phyloP scores from a whole-genome alignment of 2,888 invertebrate genomes.

The Cylloceria caligata region DNA sequence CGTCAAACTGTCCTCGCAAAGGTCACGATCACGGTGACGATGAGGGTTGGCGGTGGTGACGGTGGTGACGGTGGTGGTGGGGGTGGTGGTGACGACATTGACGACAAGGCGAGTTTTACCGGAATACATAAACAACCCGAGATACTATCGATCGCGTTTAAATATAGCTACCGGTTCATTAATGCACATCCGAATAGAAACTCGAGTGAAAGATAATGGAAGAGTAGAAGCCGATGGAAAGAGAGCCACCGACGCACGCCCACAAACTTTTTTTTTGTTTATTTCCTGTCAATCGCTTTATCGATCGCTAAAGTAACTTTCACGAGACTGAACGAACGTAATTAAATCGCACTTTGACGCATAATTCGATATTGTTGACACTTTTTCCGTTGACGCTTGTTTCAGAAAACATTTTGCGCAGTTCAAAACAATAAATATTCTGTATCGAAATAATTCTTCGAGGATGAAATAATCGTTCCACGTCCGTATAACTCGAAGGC shows the following conservation, averaged over 20 bases:
- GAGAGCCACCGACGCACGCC: not conserved
- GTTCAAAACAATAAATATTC: not conserved
- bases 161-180: constrained; percentile 44
- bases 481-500: constrained; percentile 72
- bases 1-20: constrained; percentile 50
- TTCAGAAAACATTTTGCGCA: not conserved
- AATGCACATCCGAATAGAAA: constrained; percentile 38
- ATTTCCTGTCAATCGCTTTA: not conserved
- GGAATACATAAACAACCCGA: constrained; percentile 26
- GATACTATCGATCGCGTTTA: constrained; percentile 59
- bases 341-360: not conserved
- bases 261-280: not conserved
- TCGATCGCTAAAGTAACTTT: constrained; percentile 16
- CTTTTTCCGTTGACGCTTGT: not conserved
- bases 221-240: not conserved
- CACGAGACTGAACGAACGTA: not conserved
- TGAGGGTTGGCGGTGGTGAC: no score
- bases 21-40: constrained; percentile 55
- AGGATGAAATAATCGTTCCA: constrained; percentile 5
- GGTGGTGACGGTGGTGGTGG: not conserved
- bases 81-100: constrained; percentile 14
- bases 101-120: constrained; percentile 27
- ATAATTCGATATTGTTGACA: not conserved
- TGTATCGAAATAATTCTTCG: not conserved
- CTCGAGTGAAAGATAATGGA: not conserved